These are phyloP conservation scores for Apamea crenata DNA, from an alignment of 2,888 invertebrate species.

Conservation along the genomic window DNA sequence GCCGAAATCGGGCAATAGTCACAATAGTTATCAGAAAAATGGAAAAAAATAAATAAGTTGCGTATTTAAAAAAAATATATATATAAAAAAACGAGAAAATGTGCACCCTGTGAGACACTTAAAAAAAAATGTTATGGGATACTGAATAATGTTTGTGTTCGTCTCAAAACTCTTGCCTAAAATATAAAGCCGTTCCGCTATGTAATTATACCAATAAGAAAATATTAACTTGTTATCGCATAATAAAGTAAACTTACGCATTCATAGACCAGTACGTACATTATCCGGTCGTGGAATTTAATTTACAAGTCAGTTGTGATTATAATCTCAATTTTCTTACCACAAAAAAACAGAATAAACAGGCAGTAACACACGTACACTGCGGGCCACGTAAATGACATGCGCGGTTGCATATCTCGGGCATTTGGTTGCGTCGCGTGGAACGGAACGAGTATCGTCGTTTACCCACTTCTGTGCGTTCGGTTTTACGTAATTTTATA, in stretches of 20 bases:
- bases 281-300: slow-evolving; percentile 31
- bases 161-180: neutral
- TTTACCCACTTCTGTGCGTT: slow-evolving; percentile 62
- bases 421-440: slow-evolving; percentile 69
- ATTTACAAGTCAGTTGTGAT: slow-evolving; percentile 47
- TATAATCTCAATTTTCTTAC: slow-evolving; percentile 36
- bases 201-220: slow-evolving; percentile 4
- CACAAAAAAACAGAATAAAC: slow-evolving; percentile 42
- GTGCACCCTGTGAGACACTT: neutral
- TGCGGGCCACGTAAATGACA: slow-evolving; percentile 62
- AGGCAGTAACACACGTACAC: slow-evolving; percentile 35
- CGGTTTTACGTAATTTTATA: slow-evolving; percentile 70
- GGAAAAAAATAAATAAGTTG: neutral
- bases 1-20: neutral
- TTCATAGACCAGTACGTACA: slow-evolving; percentile 7
- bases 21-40: no score
- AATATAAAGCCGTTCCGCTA: neutral
- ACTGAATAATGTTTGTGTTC: no score
- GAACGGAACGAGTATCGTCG: slow-evolving; percentile 68
- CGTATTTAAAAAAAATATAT: neutral
- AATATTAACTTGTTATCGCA: slow-evolving; percentile 1
- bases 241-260: neutral
- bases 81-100: no score
- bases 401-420: slow-evolving; percentile 71
- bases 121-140: no score